Evolutionary conservation across 2,113 vertebrate species (phyloP), one percentile per base, ranked within the genome.

Genomic region (Loxodonta africana): DNA sequence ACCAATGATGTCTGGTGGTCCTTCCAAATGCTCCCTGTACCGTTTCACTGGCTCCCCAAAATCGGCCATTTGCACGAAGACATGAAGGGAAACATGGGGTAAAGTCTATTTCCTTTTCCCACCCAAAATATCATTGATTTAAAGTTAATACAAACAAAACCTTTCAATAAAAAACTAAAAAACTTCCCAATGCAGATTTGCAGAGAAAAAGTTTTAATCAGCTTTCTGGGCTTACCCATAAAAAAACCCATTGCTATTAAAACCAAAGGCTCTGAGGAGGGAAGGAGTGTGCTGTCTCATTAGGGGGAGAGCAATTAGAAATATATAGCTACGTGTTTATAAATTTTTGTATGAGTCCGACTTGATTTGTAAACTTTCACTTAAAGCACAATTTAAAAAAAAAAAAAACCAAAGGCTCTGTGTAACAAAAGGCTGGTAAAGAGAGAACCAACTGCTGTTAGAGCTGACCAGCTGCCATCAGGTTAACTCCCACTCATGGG

Each of bases 131-230:
- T 73, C 25, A 85, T 11, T 46, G 6, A 88, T 76, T 44, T 67
- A 15, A 93, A 91, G 91, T 20, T 89, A 94, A 83, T 53, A 80
- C 17, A 83, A 89, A 93, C 10, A 83, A 97, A 91, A 87, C 33
- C 28, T 84, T 80, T 60, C 48, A 46, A 60, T 6, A 88, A 51
- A 92, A 82, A 87, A 30, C 46, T 46, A 53, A 85, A 62, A 94
- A 95, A 90, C 44, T 80, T 37, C 41, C 41, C 57, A 84, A 28
- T 85, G 76, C 44, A 73, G 37, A 83, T 88, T 26, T 92, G 26
- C 37, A 57, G 26, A 30, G 28, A 21, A 73, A 69, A 78, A 88
- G 48, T 37, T 25, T 7, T 18, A 20, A 90, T 63, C 44, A 86
- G 30, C 44, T 63, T 86, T 89, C 57, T 63, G 41, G 46, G 48